These are phyloP conservation scores for Lepidurus arcticus DNA, from an alignment of 1,140 invertebrate genomes.

Conservation along the genomic window DNA sequence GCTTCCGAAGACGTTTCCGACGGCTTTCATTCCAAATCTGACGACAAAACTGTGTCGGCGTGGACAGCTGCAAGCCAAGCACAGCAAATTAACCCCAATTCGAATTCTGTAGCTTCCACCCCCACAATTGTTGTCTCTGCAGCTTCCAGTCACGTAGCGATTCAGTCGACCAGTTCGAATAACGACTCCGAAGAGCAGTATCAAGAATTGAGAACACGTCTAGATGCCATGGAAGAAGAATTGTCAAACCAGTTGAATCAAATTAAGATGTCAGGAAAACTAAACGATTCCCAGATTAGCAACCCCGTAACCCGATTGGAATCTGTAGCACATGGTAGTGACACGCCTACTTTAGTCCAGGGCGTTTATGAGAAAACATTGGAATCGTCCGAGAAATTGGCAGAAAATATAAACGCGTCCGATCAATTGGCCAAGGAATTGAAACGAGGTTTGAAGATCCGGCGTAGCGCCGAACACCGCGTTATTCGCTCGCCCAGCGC, in stretches of 20 bases:
- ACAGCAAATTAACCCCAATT: neutral
- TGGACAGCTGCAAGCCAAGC: neutral
- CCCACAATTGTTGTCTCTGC: neutral
- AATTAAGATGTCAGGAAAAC: neutral
- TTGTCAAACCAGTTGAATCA: neutral
- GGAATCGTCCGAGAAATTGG: constrained; percentile 56
- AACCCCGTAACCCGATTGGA: neutral
- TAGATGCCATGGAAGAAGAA: constrained; percentile 9
- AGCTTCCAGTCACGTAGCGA: neutral
- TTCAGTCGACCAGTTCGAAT: neutral
- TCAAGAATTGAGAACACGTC: neutral
- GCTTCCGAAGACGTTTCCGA: neutral
- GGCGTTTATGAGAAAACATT: constrained; percentile 62
- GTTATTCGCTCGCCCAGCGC: constrained; percentile 71
- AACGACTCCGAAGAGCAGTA: constrained; percentile 4
- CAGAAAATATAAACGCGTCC: constrained; percentile 52
- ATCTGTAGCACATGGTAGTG: neutral
- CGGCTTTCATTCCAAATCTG: neutral
- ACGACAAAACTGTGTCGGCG: neutral
- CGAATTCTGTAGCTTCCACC: neutral
- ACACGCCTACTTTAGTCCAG: constrained; percentile 27
- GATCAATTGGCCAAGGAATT: constrained; percentile 63
- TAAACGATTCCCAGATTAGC: neutral
- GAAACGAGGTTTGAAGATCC: constrained; percentile 65
- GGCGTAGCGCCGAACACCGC: constrained; percentile 58